These are phyloP conservation scores for Xestia ashworthii DNA, from an alignment of 2,888 invertebrate species.

Conservation along the genomic window DNA sequence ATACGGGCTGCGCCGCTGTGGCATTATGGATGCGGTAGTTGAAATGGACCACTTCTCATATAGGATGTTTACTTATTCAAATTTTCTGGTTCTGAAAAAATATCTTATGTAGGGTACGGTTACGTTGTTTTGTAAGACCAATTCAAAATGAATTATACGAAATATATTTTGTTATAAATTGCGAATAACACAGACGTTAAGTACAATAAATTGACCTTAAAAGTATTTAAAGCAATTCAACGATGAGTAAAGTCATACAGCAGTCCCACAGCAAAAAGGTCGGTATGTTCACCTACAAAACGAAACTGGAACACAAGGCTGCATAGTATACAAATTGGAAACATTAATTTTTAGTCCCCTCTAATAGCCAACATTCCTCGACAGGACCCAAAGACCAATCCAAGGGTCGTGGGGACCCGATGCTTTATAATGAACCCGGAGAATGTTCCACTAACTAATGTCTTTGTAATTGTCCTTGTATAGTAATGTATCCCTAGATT, in stretches of 20 bases:
- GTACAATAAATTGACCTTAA: conserved; percentile 2
- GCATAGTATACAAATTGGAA: conserved; percentile 68
- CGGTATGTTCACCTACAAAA: conserved; percentile 29
- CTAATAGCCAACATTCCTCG: conserved; percentile 81
- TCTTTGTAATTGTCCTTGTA: conserved; percentile 73
- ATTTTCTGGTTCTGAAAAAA: background rate
- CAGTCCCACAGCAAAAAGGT: conserved; percentile 31
- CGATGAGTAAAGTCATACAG: conserved; percentile 10
- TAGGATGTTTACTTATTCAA: background rate
- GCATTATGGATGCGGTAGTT: conserved; percentile 53
- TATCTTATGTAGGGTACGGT: background rate
- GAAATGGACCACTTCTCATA: background rate
- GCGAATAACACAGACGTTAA: background rate
- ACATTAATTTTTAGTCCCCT: conserved; percentile 74
- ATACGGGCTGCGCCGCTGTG: conserved; percentile 71
- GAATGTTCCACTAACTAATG: conserved; percentile 77
- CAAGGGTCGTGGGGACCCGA: conserved; percentile 74
- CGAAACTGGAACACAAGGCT: conserved; percentile 28
- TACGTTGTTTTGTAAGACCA: background rate
- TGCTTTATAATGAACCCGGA: conserved; percentile 79
- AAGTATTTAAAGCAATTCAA: background rate
- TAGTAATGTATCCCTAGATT: conserved; percentile 62
- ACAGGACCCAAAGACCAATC: conserved; percentile 68
- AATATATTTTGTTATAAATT: background rate
- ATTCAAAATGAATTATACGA: background rate